Evolutionary conservation across 2,888 invertebrate species (phyloP).

Genomic region (Pseudococcus jackbeardsleyi): DNA sequence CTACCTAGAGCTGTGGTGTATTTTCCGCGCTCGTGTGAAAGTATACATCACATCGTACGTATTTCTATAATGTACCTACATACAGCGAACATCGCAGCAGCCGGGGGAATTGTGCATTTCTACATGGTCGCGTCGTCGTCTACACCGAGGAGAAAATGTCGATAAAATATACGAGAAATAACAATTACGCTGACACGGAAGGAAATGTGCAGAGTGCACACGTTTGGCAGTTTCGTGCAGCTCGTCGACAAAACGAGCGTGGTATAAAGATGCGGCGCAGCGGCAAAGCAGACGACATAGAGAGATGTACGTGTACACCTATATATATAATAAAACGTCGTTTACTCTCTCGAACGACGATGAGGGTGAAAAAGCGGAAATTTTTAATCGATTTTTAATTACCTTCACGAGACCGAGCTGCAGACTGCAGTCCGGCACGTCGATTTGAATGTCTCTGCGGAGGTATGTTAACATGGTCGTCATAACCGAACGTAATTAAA

Average conservation of each 20-base stretch:
- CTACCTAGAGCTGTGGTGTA: not conserved
- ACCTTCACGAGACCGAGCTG: not conserved
- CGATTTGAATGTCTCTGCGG: not conserved
- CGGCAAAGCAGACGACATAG: not conserved
- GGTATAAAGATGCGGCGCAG: not conserved
- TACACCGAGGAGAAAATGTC: not conserved
- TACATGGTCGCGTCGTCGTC: not conserved
- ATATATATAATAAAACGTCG: not conserved
- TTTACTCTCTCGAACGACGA: not conserved
- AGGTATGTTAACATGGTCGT: not conserved
- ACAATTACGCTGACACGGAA: not conserved
- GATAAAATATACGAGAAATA: slow-evolving; percentile 7
- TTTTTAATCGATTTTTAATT: slow-evolving; percentile 48
- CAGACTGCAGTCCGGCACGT: not conserved
- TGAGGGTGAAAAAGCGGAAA: slow-evolving; percentile 47
- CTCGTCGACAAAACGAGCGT: too few species aligned
- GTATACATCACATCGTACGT: not conserved
- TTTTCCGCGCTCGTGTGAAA: slow-evolving; percentile 42
- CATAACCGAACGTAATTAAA: slow-evolving; percentile 2
- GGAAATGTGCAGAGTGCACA: not conserved
- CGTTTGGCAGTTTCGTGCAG: not conserved
- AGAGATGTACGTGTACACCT: not conserved
- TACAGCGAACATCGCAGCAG: not conserved
- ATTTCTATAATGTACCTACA: not conserved
- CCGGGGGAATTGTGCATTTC: not conserved